Base-by-base conservation (phyloP, 2,113 vertebrate genomes). In the Lagenorhynchus albirostris region DNA sequence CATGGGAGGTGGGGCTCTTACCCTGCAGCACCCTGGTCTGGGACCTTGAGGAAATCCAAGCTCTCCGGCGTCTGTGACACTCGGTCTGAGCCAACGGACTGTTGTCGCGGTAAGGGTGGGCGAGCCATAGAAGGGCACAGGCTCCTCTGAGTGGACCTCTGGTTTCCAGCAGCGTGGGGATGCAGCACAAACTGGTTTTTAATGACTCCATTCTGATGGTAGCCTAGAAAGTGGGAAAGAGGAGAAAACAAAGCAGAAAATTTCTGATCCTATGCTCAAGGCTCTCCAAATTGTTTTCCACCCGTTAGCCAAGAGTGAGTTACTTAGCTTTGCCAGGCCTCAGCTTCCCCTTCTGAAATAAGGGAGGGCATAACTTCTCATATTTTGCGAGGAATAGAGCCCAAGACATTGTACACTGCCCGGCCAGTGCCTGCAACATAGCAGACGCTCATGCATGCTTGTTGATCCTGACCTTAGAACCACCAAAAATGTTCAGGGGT, bases 11-110 rank as follows among this genome's bases (percentile, higher is more conserved):
- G 36, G 60, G 67, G 55, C 0, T n/a, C 99, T 99, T 99, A 99
- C 99, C 99, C 99, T 0, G 99, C 99, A 47, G 99, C 99, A 92
- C 99, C 99, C 97, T 99, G 99, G 58, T 99, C 99, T 0, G 99
- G 99, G 31, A 99, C 99, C 97, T 97, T 99, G 91, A 99, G 99
- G 97, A 99, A 99, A 97, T 99, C 99, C 97, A 99, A 94, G 98
- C 99, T 99, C 97, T 99, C 99, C 7, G 97, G 99, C 12, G 99
- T 98, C 98, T 98, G 99, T 65, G 99, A 97, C 25, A 98, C 92
- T 65, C 97, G 99, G 84, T 99, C 98, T 31, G 98, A 98, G 90
- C 96, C 98, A 60, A 96, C 97, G 2, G 99, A 99, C 81, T 97
- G 98, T 3, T 98, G 99, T 41, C 93, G 95, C 3, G 99, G 99